Base-by-base conservation (phyloP, 2,113 vertebrate species). In the Gallinago undulata region DNA sequence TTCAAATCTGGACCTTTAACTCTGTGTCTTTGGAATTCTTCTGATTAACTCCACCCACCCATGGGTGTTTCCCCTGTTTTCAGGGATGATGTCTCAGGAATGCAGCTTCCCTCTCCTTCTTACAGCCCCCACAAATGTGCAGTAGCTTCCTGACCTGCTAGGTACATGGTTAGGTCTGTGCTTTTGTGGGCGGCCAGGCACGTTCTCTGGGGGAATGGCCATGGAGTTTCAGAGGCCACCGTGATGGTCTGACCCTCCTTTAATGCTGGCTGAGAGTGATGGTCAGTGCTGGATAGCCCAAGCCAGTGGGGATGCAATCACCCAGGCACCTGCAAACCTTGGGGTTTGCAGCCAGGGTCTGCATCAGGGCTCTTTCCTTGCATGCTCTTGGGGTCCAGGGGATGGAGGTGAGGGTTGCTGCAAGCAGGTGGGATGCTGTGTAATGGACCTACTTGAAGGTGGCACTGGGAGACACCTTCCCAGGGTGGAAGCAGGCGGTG, bases 41-140 rank as follows among this genome's bases (percentile, higher is more conserved):
- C 43, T 2, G 0, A 13, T 39, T 33, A 51, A 19, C 13, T 89
- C 7, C 7, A 15, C 1, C 0, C 18, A 33, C 21, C 10, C 35
- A 2, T 43, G 31, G 14, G 37, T 55, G 8, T 64, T 64, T 7
- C 41, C 41, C 4, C 2, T 45, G 33, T 74, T 86, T 80, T 43
- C 31, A 51, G 56, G 47, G 47, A 33, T 66, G 50, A 14, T 48
- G 9, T 25, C 53, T 89, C 1, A 3, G 13, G 37, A 22, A 47
- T 37, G 41, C 19, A 24, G 33, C 25, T 89, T 30, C 31, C 4
- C 8, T 56, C 31, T n/a, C 41, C 56, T 64, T 10, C 39, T 43
- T 21, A 8, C 50, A 43, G n/a, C 5, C 23, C 13, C 31, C 1
- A 3, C 4, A 43, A 64, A 35, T 45, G 12, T 13, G 51, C 8